Percentiles rank a stretch among this genome's conserved stretches.
Conservation (phyloP, 2,888 invertebrate genomes). For the Rhynchonema sp. region DNA sequence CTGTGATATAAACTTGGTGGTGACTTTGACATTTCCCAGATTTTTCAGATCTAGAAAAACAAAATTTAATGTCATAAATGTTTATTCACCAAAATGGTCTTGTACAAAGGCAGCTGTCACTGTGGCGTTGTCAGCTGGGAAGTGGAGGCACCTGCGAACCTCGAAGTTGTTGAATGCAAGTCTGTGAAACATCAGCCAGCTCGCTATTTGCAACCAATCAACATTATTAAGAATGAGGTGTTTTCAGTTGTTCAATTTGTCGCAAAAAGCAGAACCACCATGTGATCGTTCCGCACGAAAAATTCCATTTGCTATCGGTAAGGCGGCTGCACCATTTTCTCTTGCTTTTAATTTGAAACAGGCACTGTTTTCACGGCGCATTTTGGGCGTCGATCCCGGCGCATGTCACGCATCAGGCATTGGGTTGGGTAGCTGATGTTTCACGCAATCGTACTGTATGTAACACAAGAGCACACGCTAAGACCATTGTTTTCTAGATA, state of each 20-base stretch:
- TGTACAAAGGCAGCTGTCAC: not conserved
- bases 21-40: too few relatives aligned
- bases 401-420: too few relatives aligned
- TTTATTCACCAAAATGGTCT: not conserved
- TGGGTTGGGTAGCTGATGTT: not conserved
- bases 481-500: not conserved
- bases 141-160: not conserved
- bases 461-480: too few relatives aligned
- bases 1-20: too few relatives aligned
- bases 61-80: too few relatives aligned
- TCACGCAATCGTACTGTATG: not conserved
- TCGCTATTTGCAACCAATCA: too few relatives aligned
- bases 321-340: not conserved
- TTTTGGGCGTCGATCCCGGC: not conserved
- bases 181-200: too few relatives aligned
- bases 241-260: conserved; percentile 35
- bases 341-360: not conserved
- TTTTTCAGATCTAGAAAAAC: too few relatives aligned
- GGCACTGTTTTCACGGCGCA: not conserved
- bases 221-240: too few relatives aligned
- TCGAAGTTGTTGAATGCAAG: not conserved
- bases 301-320: not conserved
- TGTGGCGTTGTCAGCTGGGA: not conserved
- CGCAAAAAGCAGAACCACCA: conserved; percentile 36
- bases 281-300: not conserved